phyloP scores from a whole-genome alignment of 2,113 vertebrate genomes.

The Pandion haliaetus region DNA sequence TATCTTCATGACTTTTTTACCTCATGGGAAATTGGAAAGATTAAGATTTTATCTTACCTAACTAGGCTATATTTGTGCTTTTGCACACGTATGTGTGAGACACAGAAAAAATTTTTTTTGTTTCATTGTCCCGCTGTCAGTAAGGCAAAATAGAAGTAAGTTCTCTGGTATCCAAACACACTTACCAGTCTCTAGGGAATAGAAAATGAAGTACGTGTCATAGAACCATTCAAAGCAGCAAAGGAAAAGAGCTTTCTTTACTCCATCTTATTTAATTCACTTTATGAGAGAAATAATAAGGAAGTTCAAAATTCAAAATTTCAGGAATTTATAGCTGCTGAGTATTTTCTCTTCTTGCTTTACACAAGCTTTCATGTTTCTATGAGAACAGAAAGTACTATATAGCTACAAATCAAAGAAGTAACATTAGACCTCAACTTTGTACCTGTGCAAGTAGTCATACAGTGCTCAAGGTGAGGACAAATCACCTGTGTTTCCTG shows the following conservation, averaged over 20 bases:
- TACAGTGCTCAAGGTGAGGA: background rate
- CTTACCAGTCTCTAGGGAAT: background rate
- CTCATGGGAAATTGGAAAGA: background rate
- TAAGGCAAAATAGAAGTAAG: background rate
- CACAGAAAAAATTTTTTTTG: background rate
- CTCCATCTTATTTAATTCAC: background rate
- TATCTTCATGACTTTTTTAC: background rate
- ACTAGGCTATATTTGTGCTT: background rate
- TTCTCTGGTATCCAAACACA: background rate
- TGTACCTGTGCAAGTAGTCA: background rate
- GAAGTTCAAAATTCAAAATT: background rate
- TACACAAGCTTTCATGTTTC: background rate
- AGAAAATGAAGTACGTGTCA: background rate
- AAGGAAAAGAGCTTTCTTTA: background rate
- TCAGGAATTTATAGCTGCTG: background rate
- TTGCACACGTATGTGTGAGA: background rate
- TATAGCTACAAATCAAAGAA: background rate
- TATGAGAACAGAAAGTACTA: background rate
- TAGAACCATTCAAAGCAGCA: background rate
- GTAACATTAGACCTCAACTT: background rate
- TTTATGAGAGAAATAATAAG: background rate
- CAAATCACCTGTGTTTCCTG: background rate
- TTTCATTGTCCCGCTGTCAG: background rate
- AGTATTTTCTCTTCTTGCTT: background rate
- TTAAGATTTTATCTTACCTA: background rate